Conservation (phyloP, 1,140 invertebrate species). For the Aphaenogaster rudis region DNA sequence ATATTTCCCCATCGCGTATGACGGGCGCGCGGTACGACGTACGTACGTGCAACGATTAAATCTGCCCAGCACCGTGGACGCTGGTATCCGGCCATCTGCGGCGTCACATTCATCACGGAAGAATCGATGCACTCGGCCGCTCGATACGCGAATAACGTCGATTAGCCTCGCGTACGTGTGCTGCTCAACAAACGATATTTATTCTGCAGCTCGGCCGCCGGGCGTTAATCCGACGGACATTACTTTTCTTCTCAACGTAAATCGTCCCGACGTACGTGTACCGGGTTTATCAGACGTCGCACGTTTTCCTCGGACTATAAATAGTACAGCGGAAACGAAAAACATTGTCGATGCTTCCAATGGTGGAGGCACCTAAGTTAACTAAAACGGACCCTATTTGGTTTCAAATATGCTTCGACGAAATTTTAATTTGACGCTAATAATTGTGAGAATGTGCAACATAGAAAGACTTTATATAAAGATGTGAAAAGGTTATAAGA, state of each 20-base stretch:
- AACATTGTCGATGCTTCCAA: background rate
- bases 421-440: background rate
- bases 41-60: constrained; percentile 61
- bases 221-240: constrained; percentile 46
- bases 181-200: constrained; percentile 63
- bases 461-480: background rate
- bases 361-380: background rate
- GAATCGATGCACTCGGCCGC: constrained; percentile 21
- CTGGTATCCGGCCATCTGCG: constrained; percentile 22
- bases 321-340: constrained; percentile 14
- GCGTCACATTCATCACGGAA: constrained; percentile 53
- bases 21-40: constrained; percentile 27
- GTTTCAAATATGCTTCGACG: background rate
- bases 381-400: background rate
- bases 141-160: constrained; percentile 63
- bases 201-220: constrained; percentile 32
- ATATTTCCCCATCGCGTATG: constrained; percentile 10
- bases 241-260: constrained; percentile 50
- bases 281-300: constrained; percentile 34
- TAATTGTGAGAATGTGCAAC: background rate
- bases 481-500: background rate
- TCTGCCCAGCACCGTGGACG: constrained; percentile 21
- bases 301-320: constrained; percentile 12
- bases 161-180: constrained; percentile 42
- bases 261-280: constrained; percentile 33